Base-by-base conservation (phyloP, 1,140 invertebrate species). In the Aphelinus certus region DNA sequence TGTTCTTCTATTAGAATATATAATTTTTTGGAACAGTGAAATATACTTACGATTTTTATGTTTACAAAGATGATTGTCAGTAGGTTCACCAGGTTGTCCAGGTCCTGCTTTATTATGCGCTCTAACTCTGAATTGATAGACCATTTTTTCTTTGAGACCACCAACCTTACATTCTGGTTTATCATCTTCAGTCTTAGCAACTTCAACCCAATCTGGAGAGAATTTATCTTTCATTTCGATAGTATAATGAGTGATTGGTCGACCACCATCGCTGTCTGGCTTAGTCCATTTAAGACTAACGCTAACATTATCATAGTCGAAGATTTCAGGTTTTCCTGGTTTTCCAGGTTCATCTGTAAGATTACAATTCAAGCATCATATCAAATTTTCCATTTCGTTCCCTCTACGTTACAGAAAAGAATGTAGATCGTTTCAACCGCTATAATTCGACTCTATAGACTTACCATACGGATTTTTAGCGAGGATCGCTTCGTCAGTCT, bases 211-310 rank as follows among this genome's bases (percentile, higher is more conserved):
- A 71, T 97, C 95, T 9, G 92, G 89, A 42, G 94, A 91, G 80
- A 96, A 95, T 89, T 99, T 99, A 83, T 98, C 96, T 84, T 97
- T 98, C 89, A 96, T 96, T 89, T 99, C 97, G 63, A 99, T 91
- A 45, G 97, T 91, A 81, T 99, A 99, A 79, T 97, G 95, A 64
- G 93, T 92, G 76, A 99, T 96, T n/a, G 97, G 95, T 76, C 97
- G 91, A 46, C 98, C 98, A 83, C 97, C 97, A 85, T 98, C 96
- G 76, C 90, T 94, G 48, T 92, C 91, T 9, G 98, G 97, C 81
- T 94, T 92, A 60, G 92, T 91, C 98, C 98, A 99, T 86, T 94
- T 93, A 43, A 99, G 88, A 1, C 93, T 93, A 0, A 95, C 97
- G 78, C 94, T 95, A 80, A 94, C 93, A 80, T 97, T 97, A 82